phyloP scores from a whole-genome alignment of 2,888 invertebrate species.

The Plagiodera versicolora region DNA sequence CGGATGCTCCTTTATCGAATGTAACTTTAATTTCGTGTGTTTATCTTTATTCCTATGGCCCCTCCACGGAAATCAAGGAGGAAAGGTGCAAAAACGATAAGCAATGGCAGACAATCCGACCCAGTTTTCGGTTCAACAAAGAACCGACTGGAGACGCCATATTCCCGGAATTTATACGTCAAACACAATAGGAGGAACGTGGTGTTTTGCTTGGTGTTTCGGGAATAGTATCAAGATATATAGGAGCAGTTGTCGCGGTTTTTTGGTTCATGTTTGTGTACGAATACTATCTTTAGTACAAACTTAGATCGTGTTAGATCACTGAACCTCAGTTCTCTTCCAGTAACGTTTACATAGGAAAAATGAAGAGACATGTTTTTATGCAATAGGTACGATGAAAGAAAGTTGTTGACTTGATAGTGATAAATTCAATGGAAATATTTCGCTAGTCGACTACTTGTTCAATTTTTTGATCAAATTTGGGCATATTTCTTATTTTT shows the following conservation, averaged over 20 bases:
- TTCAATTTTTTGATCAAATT: too few species aligned
- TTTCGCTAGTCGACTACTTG: too few species aligned
- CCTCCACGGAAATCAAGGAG: conserved; percentile 12
- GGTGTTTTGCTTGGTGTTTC: conserved; percentile 33
- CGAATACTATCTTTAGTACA: not conserved
- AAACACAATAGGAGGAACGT: conserved; percentile 36
- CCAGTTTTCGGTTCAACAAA: conserved; percentile 17
- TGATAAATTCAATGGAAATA: too few species aligned
- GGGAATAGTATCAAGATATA: conserved; percentile 23
- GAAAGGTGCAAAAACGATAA: conserved; percentile 22
- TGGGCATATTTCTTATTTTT: too few species aligned
- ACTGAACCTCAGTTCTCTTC: not conserved
- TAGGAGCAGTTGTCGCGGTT: conserved; percentile 15
- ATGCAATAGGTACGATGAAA: too few species aligned
- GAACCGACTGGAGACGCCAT: conserved; percentile 14
- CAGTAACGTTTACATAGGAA: too few species aligned
- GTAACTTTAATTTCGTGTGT: conserved; percentile 15
- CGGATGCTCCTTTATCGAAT: conserved; percentile 12
- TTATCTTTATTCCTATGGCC: conserved; percentile 10
- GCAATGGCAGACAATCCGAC: conserved; percentile 20
- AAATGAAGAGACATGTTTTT: too few species aligned
- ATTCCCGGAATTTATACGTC: conserved; percentile 38
- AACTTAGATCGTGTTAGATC: not conserved
- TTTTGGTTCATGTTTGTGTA: conserved; percentile 1
- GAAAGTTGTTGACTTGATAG: too few species aligned